Evolutionary conservation across 2,113 vertebrate genomes (phyloP).

Genomic region (Rhombomys opimus): DNA sequence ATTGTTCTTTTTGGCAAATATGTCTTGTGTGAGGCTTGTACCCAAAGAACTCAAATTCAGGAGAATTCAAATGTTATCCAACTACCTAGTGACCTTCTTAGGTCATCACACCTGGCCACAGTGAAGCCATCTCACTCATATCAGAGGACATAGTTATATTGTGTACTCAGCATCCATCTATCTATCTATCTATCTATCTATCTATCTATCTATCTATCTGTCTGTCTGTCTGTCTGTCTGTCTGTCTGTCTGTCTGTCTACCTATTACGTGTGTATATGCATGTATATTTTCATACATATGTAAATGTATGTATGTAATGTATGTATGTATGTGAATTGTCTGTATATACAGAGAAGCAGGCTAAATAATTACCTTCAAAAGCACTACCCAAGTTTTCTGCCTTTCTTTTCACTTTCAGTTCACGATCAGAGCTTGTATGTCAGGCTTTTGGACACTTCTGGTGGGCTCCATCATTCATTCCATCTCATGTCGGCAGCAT

Average conservation of each 20-base stretch:
- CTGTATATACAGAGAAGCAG: slow-evolving; percentile 37
- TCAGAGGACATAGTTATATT: background rate
- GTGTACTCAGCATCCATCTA: no score
- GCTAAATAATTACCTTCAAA: slow-evolving; percentile 19
- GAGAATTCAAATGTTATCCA: background rate
- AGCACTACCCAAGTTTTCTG: slow-evolving; percentile 18
- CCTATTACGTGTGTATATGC: background rate
- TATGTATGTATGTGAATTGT: no score
- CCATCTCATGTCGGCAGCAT: background rate
- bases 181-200: no score
- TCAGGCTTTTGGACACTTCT: background rate
- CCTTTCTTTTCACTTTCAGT: slow-evolving; percentile 51
- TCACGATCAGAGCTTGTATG: slow-evolving; percentile 9
- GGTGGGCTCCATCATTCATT: background rate
- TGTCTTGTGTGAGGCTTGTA: background rate
- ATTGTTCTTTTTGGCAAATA: background rate
- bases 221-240: no score
- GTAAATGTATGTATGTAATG: no score
- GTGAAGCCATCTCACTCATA: background rate
- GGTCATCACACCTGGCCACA: background rate
- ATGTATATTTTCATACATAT: background rate
- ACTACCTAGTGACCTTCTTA: background rate
- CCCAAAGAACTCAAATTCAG: background rate
- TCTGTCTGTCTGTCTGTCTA: no score
- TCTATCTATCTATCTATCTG: no score